phyloP scores from a whole-genome alignment of 2,888 invertebrate genomes.

The Meandrusa payeni region DNA sequence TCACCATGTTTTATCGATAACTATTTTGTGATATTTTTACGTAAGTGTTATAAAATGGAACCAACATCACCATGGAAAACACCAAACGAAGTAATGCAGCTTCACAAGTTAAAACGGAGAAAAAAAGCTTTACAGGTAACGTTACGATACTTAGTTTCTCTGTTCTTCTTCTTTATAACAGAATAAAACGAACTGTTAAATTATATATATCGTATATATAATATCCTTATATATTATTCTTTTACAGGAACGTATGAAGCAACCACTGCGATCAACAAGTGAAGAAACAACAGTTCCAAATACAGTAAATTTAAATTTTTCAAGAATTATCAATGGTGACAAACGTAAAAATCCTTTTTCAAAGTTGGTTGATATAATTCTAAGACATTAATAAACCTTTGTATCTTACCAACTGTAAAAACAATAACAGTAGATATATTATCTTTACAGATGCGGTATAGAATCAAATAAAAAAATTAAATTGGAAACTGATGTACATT shows the following conservation, averaged over 20 bases:
- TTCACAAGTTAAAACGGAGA: conserved; percentile 88
- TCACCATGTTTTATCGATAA: background rate
- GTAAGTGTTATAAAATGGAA: conserved; percentile 45
- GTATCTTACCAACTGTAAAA: too few species aligned
- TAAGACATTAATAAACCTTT: background rate
- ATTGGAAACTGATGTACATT: conserved; percentile 39
- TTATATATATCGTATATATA: too few species aligned
- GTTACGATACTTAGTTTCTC: conserved; percentile 35
- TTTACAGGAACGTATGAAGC: conserved; percentile 69
- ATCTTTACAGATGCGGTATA: conserved; percentile 43
- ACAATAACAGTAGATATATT: too few species aligned
- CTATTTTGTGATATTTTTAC: background rate
- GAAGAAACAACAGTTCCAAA: conserved; percentile 45
- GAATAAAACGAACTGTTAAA: too few species aligned
- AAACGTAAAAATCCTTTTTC: conserved; percentile 91
- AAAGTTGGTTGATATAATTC: conserved; percentile 61
- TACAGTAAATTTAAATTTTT: conserved; percentile 64
- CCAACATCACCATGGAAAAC: conserved; percentile 81
- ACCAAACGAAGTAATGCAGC: conserved; percentile 84
- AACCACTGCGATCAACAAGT: conserved; percentile 47
- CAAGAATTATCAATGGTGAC: conserved; percentile 68
- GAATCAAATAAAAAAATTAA: conserved; percentile 56
- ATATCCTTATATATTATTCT: background rate
- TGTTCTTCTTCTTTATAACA: background rate
- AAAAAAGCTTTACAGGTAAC: conserved; percentile 88